Evolutionary conservation across 92 coral and sea anemone species (phyloP), one percentile per base, ranked within the genome.

Genomic region (Desmophyllum pertusum): DNA sequence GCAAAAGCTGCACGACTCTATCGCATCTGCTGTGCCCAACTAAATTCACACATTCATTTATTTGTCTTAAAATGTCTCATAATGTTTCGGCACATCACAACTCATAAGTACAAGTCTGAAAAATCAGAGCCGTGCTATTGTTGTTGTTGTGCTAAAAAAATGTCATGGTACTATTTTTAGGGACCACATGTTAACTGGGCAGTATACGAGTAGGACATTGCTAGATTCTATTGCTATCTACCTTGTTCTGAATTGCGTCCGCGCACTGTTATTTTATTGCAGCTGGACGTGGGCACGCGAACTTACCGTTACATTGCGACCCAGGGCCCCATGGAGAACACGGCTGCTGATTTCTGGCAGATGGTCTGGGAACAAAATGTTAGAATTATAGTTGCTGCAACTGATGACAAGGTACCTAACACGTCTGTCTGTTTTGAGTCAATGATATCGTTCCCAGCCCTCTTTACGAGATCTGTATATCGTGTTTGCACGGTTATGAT

Each of bases 301-400:
- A 81, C 88, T 13, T 96, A 94, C 81, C 86, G 84, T 62, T 96
- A 94, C 87, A 96, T 96, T 75, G 99, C 99, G 8, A 87, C 98
- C 43, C 99, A 96, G 82, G 97, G 98, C 8, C 99, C 99, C 52
- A 86, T 84, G 88, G 90, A 92, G 68, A 83, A 89, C 62, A 96
- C 99, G 18, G 86, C 79, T 1, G 69, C 88, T 15, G 99, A 96
- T 66, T 96, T 96, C 90, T 92, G 98, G 96, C 99, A 96, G 82
- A 96, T 96, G 99, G 84, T 93, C 42, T 96, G 98, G 99, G 99
- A 96, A 79, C 98, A 96, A 76, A 85, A 96, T 86, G 94, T 94
- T n/a, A 84, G 66, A 63, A 83, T 96, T 39, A 86, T 96, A 63
- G 97, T 94, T 76, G 95, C 93, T 92, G 98, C 98, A 73, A 92